Conservation (phyloP, 2,888 invertebrate genomes). For the Scaptomyza reducta region DNA sequence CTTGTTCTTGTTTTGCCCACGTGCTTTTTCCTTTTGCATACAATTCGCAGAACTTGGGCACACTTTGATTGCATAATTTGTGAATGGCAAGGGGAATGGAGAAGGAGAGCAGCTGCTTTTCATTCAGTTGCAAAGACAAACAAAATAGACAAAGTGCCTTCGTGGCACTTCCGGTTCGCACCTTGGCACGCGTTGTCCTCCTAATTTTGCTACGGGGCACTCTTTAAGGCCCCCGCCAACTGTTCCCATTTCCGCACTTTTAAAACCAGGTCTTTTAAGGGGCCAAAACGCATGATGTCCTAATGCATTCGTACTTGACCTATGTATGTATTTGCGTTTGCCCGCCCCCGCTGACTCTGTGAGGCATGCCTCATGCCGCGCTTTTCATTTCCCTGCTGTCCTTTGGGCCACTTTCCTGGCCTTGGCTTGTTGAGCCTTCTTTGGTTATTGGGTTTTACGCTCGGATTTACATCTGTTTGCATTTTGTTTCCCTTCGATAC, state of each 20-base stretch:
- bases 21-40: conserved; percentile 9
- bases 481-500: conserved; percentile 48
- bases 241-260: conserved; percentile 71
- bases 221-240: conserved; percentile 58
- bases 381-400: conserved; percentile 59
- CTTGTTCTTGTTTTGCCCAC: conserved; percentile 2
- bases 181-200: conserved; percentile 70
- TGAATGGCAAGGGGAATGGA: conserved; percentile 23
- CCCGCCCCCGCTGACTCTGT: conserved; percentile 60
- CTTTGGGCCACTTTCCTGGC: conserved; percentile 43
- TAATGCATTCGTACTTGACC: conserved; percentile 69
- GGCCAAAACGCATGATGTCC: conserved; percentile 28
- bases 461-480: conserved; percentile 79
- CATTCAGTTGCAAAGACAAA: not conserved
- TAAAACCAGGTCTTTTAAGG: conserved; percentile 19
- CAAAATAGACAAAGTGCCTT: conserved; percentile 11
- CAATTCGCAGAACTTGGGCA: conserved; percentile 30
- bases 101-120: conserved; percentile 46
- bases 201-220: conserved; percentile 20
- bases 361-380: conserved; percentile 60
- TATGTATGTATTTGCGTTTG: conserved; percentile 25
- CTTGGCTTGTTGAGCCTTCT: conserved; percentile 53
- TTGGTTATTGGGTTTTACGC: conserved; percentile 70
- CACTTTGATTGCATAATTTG: conserved; percentile 69
- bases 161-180: conserved; percentile 63